Evolutionary conservation across 2,113 vertebrate genomes (phyloP).

Genomic region (Pygoscelis antarcticus): DNA sequence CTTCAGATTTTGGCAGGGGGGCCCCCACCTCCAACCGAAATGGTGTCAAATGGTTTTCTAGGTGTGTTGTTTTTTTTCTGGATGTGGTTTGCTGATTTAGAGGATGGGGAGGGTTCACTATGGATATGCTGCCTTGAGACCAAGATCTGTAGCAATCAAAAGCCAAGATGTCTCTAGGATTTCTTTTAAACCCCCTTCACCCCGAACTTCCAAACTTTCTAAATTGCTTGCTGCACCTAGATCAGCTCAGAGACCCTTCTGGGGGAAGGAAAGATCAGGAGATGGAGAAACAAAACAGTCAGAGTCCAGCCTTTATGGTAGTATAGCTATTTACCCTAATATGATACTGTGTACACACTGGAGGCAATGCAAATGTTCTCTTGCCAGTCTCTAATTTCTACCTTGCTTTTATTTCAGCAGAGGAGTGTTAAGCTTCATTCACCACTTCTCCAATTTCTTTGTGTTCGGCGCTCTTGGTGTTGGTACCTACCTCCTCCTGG

Average conservation of each 20-base stretch:
- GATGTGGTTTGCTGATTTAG: background rate
- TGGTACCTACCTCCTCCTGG: background rate
- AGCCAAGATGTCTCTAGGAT: background rate
- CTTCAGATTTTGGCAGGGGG: background rate
- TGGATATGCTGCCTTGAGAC: background rate
- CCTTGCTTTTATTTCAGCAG: background rate
- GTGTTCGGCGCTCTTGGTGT: background rate
- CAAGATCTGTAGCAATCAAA: background rate
- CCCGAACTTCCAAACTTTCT: background rate
- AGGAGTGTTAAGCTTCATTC: background rate
- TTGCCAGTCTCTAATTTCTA: background rate
- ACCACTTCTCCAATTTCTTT: background rate
- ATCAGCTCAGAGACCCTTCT: background rate
- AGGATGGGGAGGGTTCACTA: background rate
- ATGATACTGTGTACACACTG: too few relatives aligned
- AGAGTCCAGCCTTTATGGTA: background rate
- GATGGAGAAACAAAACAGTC: background rate
- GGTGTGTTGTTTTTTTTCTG: background rate
- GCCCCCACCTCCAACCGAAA: background rate
- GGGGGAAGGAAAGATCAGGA: background rate
- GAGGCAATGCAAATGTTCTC: background rate
- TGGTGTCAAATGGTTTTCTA: background rate
- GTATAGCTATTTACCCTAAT: background rate
- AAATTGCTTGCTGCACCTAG: background rate
- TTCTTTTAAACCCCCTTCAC: background rate